Evolutionary conservation across 2,888 invertebrate species (phyloP).

Genomic region (Lomographa bimaculata): DNA sequence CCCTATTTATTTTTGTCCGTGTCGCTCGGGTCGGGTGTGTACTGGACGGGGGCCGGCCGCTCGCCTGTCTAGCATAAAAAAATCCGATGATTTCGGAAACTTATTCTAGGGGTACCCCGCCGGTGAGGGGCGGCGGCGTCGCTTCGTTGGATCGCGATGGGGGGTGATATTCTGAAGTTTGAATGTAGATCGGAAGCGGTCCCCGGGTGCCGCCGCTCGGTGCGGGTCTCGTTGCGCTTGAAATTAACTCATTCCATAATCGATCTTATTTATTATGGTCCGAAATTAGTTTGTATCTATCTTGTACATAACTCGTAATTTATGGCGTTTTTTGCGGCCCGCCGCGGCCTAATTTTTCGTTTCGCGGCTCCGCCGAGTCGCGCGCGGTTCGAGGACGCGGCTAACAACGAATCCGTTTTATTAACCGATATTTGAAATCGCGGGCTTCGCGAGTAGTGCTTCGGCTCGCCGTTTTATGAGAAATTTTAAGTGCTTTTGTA

Average conservation of each 20-base stretch:
- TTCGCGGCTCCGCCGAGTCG: too few relatives aligned
- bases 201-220: neutral
- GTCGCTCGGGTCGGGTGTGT: too few relatives aligned
- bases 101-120: too few relatives aligned
- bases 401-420: slow-evolving; percentile 34
- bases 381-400: slow-evolving; percentile 14
- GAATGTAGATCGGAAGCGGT: neutral
- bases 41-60: too few relatives aligned
- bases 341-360: slow-evolving; percentile 46
- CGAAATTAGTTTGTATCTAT: slow-evolving; percentile 33
- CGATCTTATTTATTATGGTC: slow-evolving; percentile 43
- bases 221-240: slow-evolving; percentile 30
- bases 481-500: slow-evolving; percentile 39
- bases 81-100: too few relatives aligned
- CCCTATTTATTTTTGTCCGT: too few relatives aligned
- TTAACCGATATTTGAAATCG: slow-evolving; percentile 21
- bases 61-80: too few relatives aligned
- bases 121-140: too few relatives aligned
- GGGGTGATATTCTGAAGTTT: too few relatives aligned
- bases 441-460: slow-evolving; percentile 10
- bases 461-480: slow-evolving; percentile 12
- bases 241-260: slow-evolving; percentile 47
- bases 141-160: too few relatives aligned
- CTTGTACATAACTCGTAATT: slow-evolving; percentile 45
- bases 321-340: slow-evolving; percentile 38